These are phyloP conservation scores for Idaea aversata DNA, from an alignment of 2,888 invertebrate species.

Conservation along the genomic window DNA sequence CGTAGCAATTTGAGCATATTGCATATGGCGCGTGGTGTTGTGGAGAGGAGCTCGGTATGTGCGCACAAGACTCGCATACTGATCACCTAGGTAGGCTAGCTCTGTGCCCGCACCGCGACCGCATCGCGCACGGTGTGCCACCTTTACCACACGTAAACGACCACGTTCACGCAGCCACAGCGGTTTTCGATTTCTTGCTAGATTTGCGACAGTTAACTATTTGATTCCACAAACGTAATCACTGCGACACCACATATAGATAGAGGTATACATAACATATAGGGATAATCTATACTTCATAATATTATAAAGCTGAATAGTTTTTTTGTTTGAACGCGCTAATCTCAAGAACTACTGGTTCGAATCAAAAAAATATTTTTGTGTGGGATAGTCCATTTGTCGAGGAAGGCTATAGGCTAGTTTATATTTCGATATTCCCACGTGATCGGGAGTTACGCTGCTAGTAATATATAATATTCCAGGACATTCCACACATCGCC, in stretches of 20 bases:
- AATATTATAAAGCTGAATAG: too few relatives aligned
- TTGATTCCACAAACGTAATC: slow-evolving; percentile 18
- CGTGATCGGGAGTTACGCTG: too few relatives aligned
- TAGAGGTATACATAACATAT: too few relatives aligned
- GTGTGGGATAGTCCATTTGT: too few relatives aligned
- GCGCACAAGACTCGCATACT: slow-evolving; percentile 58
- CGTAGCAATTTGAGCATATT: slow-evolving; percentile 74
- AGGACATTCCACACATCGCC: too few relatives aligned
- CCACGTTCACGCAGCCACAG: slow-evolving; percentile 28
- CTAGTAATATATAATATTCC: too few relatives aligned
- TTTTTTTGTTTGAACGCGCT: too few relatives aligned
- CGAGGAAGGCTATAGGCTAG: too few relatives aligned
- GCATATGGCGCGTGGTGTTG: slow-evolving; percentile 52
- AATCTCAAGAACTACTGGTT: too few relatives aligned
- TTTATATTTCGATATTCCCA: too few relatives aligned
- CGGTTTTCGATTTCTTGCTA: slow-evolving; percentile 33
- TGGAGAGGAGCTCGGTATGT: slow-evolving; percentile 48
- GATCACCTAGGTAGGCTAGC: slow-evolving; percentile 34
- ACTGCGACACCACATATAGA: not conserved
- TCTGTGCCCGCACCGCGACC: not conserved
- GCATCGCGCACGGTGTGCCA: not conserved
- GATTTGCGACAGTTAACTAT: slow-evolving; percentile 30
- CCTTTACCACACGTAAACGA: slow-evolving; percentile 7
- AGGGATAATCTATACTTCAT: too few relatives aligned
- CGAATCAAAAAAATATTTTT: too few relatives aligned